These are phyloP conservation scores for Ammodytes dubius DNA, from an alignment of 2,113 vertebrate species.

Conservation along the genomic window DNA sequence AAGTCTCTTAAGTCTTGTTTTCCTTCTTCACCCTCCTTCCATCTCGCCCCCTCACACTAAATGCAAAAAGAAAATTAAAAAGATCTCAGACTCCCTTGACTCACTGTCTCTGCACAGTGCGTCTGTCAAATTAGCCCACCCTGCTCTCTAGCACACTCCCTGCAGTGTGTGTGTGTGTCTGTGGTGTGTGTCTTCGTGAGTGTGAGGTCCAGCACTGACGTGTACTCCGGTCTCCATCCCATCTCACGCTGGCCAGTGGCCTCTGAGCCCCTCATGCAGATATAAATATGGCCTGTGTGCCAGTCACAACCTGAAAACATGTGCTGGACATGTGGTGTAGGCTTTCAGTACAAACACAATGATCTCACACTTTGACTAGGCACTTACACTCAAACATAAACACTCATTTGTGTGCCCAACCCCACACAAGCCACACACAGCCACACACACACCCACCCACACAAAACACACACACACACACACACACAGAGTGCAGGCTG, in stretches of 20 bases:
- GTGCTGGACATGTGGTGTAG: conserved; percentile 69
- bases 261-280: conserved; percentile 54
- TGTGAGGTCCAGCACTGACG: conserved; percentile 46
- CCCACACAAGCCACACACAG: too few species aligned
- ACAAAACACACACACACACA: conserved; percentile 25
- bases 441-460: conserved; percentile 17
- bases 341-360: conserved; percentile 57
- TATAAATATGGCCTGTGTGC: conserved; percentile 50
- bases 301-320: conserved; percentile 69
- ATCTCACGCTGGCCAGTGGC: conserved; percentile 32
- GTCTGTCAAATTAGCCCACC: conserved; percentile 40
- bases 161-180: conserved; percentile 2
- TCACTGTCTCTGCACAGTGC: conserved; percentile 18
- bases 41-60: conserved; percentile 5
- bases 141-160: conserved; percentile 14
- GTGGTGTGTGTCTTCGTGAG: conserved; percentile 7
- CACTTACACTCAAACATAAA: conserved; percentile 44
- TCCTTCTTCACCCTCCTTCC: not conserved
- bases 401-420: not conserved
- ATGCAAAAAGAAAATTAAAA: not conserved
- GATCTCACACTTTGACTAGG: conserved; percentile 62
- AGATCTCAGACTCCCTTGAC: conserved; percentile 13
- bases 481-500: conserved; percentile 20
- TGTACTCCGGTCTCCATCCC: conserved; percentile 15
- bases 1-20: not conserved